Conservation (phyloP, 2,888 invertebrate species). For the Polyommatus icarus region DNA sequence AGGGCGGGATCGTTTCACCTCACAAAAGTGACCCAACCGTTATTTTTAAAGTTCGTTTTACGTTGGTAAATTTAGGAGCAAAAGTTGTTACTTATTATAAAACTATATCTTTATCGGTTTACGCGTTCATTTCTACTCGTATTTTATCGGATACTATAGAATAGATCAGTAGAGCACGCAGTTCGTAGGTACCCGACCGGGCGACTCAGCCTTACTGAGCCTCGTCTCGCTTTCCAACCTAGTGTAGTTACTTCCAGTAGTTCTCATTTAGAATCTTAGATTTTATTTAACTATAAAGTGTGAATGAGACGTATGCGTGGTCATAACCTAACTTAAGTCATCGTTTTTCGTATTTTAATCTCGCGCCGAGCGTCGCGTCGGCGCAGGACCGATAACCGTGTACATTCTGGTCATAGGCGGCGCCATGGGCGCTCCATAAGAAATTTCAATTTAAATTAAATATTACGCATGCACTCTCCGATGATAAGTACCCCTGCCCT, state of each 20-base stretch:
- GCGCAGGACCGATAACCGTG: slow-evolving; percentile 63
- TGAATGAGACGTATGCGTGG: slow-evolving; percentile 70
- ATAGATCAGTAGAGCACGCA: slow-evolving; percentile 58
- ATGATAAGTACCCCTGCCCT: slow-evolving; percentile 32
- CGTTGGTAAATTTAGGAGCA: slow-evolving; percentile 65
- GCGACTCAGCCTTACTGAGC: slow-evolving; percentile 62
- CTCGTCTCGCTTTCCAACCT: slow-evolving; percentile 61
- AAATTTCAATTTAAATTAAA: slow-evolving; percentile 48
- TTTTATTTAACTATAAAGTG: slow-evolving; percentile 64
- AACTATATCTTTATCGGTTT: slow-evolving; percentile 63
- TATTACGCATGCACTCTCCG: slow-evolving; percentile 35
- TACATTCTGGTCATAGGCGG: slow-evolving; percentile 77
- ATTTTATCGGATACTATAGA: slow-evolving; percentile 60
- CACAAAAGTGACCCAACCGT: slow-evolving; percentile 52
- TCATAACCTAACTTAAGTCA: slow-evolving; percentile 66
- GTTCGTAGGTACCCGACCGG: slow-evolving; percentile 56
- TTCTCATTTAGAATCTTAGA: slow-evolving; percentile 63
- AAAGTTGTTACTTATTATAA: slow-evolving; percentile 73
- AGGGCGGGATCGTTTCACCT: slow-evolving; percentile 58
- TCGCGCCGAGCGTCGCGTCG: slow-evolving; percentile 57
- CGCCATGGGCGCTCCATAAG: slow-evolving; percentile 57
- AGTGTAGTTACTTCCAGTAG: slow-evolving; percentile 67
- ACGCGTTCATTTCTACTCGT: slow-evolving; percentile 55
- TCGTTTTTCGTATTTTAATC: slow-evolving; percentile 54
- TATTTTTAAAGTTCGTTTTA: slow-evolving; percentile 61